These are phyloP conservation scores for Coecobrya sp. DNA, from an alignment of 2,888 invertebrate species.

Conservation along the genomic window DNA sequence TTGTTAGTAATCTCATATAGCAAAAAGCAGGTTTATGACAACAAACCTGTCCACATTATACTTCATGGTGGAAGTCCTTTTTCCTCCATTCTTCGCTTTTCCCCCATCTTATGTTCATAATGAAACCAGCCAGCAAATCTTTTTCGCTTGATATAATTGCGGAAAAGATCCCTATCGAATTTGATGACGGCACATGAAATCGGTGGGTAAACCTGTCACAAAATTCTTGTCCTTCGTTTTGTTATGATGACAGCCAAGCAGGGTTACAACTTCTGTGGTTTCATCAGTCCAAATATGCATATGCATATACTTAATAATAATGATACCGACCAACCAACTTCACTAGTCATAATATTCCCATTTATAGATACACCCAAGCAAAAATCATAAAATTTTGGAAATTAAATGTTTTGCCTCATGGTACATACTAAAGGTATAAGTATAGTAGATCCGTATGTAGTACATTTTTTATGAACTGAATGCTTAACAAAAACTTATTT, in stretches of 20 bases:
- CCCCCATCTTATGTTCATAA: slow-evolving; percentile 3
- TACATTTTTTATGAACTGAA: too few species aligned
- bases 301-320: slow-evolving; percentile 31
- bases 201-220: slow-evolving; percentile 84
- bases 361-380: slow-evolving; percentile 11
- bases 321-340: slow-evolving; percentile 11
- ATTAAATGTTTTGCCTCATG: not conserved
- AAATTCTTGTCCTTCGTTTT: slow-evolving; percentile 62
- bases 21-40: slow-evolving; percentile 70
- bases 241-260: slow-evolving; percentile 67
- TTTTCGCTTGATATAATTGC: slow-evolving; percentile 79
- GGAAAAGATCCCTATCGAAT: slow-evolving; percentile 77
- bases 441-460: too few species aligned
- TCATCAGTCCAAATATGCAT: slow-evolving; percentile 62
- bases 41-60: slow-evolving; percentile 76
- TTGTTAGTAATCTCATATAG: slow-evolving; percentile 38
- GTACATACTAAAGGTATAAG: too few species aligned
- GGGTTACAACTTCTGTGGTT: slow-evolving; percentile 80
- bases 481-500: too few species aligned
- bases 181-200: slow-evolving; percentile 81
- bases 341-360: slow-evolving; percentile 37
- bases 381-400: slow-evolving; percentile 11
- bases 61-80: slow-evolving; percentile 48
- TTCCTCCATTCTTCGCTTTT: slow-evolving; percentile 23
- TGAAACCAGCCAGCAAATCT: slow-evolving; percentile 66